These are phyloP conservation scores for Drosophila willistoni DNA, from an alignment of 1,140 invertebrate genomes.

Conservation along the genomic window DNA sequence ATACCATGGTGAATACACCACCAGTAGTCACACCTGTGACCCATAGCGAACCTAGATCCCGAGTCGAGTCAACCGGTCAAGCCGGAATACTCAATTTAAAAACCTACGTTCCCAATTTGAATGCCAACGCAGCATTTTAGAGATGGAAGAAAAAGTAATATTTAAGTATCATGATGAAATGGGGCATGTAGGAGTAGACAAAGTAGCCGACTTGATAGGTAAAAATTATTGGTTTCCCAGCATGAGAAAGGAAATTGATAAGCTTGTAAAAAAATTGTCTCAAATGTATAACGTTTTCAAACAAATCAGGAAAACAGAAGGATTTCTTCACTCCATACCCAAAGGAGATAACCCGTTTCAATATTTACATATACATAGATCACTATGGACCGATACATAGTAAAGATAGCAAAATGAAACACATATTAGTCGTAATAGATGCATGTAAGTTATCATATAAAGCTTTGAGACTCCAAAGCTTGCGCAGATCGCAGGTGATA, in stretches of 20 bases:
- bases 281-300: neutral
- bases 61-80: too few species aligned
- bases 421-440: neutral
- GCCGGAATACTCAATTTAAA: too few species aligned
- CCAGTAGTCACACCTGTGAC: too few species aligned
- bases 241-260: neutral
- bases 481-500: too few species aligned
- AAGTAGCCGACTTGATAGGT: too few species aligned
- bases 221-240: neutral
- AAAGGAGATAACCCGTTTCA: neutral
- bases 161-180: neutral
- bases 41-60: too few species aligned
- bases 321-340: neutral
- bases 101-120: too few species aligned
- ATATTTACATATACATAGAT: neutral
- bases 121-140: neutral
- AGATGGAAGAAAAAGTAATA: neutral
- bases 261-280: neutral
- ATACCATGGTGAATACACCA: too few species aligned
- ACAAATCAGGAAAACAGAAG: neutral
- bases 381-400: slow-evolving; percentile 7
- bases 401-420: neutral
- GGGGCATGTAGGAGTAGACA: too few species aligned
- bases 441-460: too few species aligned
- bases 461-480: too few species aligned